These are phyloP conservation scores for Limonius californicus DNA, from an alignment of 1,140 invertebrate species.

Conservation along the genomic window DNA sequence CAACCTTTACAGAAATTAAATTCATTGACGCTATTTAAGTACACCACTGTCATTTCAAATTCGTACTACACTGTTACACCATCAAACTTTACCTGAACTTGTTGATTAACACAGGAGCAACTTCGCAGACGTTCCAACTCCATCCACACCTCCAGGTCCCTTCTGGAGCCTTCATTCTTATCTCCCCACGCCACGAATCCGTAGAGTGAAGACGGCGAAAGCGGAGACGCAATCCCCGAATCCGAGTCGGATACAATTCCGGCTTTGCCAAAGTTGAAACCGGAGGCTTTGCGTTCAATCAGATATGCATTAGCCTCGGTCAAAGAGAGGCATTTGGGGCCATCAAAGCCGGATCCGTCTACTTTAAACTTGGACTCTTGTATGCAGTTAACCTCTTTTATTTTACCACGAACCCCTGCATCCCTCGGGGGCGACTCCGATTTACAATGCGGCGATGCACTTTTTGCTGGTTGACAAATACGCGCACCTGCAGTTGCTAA, in stretches of 20 bases:
- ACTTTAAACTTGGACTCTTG: background rate
- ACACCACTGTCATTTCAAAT: too few species aligned
- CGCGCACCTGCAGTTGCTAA: too few species aligned
- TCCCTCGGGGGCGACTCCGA: background rate
- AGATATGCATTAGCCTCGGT: background rate
- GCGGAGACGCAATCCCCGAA: slow-evolving; percentile 56
- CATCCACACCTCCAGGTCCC: background rate
- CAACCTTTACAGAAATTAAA: too few species aligned
- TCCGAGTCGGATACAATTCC: slow-evolving; percentile 52
- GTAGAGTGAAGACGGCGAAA: slow-evolving; percentile 49
- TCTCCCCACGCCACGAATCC: slow-evolving; percentile 27
- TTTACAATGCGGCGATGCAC: background rate
- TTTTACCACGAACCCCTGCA: background rate
- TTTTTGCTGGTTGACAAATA: too few species aligned
- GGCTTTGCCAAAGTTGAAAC: slow-evolving; percentile 11
- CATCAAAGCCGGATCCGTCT: background rate
- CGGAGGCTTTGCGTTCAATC: slow-evolving; percentile 10
- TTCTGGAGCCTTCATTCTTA: slow-evolving; percentile 8
- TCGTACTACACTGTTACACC: too few species aligned
- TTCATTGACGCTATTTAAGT: too few species aligned
- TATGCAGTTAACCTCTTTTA: background rate
- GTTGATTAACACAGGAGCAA: slow-evolving; percentile 20
- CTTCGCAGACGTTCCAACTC: slow-evolving; percentile 16
- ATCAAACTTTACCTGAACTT: slow-evolving; percentile 27
- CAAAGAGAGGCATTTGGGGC: slow-evolving; percentile 1